These are phyloP conservation scores for Coregonus suidteri DNA, from an alignment of 2,797 vertebrate genomes.

Conservation along the genomic window DNA sequence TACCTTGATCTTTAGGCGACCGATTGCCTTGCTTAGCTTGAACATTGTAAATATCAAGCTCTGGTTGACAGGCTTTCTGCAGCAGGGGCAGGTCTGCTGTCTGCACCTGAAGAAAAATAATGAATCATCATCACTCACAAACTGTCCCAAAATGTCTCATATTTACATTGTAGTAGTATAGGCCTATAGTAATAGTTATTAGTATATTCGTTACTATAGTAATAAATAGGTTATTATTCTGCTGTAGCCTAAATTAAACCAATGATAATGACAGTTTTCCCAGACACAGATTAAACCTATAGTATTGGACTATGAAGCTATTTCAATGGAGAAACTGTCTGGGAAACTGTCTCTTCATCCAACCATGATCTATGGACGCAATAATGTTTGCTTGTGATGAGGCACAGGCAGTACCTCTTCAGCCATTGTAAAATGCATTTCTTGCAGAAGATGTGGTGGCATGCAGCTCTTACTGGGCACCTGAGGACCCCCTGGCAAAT, in stretches of 20 bases:
- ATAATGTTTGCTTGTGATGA: constrained; percentile 2
- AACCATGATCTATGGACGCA: not conserved
- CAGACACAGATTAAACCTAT: too few species aligned
- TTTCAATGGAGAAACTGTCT: not conserved
- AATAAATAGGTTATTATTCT: too few species aligned
- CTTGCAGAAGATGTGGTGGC: constrained; percentile 89
- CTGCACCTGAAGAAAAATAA: constrained; percentile 51
- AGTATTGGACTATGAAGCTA: not conserved
- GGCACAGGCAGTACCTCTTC: constrained; percentile 70
- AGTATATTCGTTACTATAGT: not conserved
- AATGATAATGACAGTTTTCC: too few species aligned
- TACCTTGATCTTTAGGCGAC: constrained; percentile 83
- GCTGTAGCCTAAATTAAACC: too few species aligned
- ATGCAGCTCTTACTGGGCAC: constrained; percentile 82
- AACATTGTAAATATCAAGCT: constrained; percentile 80
- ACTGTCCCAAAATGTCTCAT: too few species aligned
- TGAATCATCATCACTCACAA: constrained; percentile 1
- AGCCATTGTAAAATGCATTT: constrained; percentile 88
- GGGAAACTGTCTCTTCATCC: not conserved
- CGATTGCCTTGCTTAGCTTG: constrained; percentile 81
- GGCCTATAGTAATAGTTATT: too few species aligned
- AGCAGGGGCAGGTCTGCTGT: constrained; percentile 85
- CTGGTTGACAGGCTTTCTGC: constrained; percentile 78
- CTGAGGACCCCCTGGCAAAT: constrained; percentile 87
- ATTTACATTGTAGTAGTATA: too few species aligned